Evolutionary conservation across 2,113 vertebrate genomes (phyloP).

Genomic region (Climacteris rufus): DNA sequence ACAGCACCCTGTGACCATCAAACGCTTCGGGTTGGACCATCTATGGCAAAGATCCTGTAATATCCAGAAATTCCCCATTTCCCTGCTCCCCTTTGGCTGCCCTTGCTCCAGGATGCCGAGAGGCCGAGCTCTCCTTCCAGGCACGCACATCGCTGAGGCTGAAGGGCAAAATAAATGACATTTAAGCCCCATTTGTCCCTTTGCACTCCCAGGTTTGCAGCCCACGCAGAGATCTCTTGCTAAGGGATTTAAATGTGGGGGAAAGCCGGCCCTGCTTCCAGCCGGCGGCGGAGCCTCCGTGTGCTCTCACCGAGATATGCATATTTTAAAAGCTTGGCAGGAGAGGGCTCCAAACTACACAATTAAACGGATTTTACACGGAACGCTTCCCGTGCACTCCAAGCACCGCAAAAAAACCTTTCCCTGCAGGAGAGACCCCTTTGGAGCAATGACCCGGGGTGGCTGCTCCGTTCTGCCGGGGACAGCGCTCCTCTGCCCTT

Average conservation of each 20-base stretch:
- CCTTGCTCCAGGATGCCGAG: rapidly evolving
- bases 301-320: background rate
- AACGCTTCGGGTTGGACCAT: background rate
- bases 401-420: background rate
- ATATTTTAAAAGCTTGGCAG: slow-evolving; percentile 61
- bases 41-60: rapidly evolving
- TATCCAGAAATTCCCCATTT: background rate
- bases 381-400: background rate
- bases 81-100: rapidly evolving
- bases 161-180: background rate
- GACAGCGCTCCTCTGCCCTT: background rate
- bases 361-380: background rate
- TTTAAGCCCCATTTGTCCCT: background rate
- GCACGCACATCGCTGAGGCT: rapidly evolving
- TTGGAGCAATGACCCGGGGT: rapidly evolving
- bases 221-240: background rate
- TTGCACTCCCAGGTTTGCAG: background rate
- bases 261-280: background rate
- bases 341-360: slow-evolving; percentile 68
- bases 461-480: background rate
- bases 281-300: background rate
- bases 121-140: background rate
- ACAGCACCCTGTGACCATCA: background rate
- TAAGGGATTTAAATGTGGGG: background rate
- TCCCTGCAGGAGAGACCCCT: background rate